Conservation (phyloP, 2,797 vertebrate species). For the Myripristis murdjan region DNA sequence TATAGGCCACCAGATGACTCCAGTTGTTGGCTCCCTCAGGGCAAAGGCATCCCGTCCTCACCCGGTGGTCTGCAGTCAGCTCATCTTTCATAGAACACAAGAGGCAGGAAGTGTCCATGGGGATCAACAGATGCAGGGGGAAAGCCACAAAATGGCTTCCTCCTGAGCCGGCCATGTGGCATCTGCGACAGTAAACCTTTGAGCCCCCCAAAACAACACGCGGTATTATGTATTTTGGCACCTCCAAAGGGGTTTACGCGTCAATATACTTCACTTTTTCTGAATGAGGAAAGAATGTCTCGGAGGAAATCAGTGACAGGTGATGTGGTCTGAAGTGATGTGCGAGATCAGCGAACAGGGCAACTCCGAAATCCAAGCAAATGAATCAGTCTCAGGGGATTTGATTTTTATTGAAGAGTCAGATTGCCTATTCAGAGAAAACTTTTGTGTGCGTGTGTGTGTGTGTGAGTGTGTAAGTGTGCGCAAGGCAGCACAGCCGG, state of each 20-base stretch:
- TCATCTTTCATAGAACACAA: slow-evolving; percentile 80
- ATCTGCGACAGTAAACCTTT: slow-evolving; percentile 50
- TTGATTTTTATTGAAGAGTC: slow-evolving; percentile 29
- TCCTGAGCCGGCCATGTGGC: slow-evolving; percentile 59
- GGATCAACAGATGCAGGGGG: slow-evolving; percentile 73
- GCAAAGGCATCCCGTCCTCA: slow-evolving; percentile 63
- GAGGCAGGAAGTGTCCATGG: slow-evolving; percentile 71
- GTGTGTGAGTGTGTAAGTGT: too few species aligned
- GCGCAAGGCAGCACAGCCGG: slow-evolving; percentile 21
- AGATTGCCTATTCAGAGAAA: slow-evolving; percentile 50
- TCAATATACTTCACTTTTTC: background rate
- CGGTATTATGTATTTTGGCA: slow-evolving; percentile 11
- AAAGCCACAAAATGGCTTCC: slow-evolving; percentile 72
- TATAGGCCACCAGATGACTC: slow-evolving; percentile 75
- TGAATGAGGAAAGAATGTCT: background rate
- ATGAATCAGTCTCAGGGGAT: slow-evolving; percentile 30
- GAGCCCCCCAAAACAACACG: slow-evolving; percentile 51
- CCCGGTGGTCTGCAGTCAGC: slow-evolving; percentile 81
- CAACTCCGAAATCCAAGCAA: slow-evolving; percentile 9
- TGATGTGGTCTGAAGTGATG: background rate
- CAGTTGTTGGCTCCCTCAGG: slow-evolving; percentile 70
- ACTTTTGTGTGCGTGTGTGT: slow-evolving; percentile 39
- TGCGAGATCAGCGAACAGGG: slow-evolving; percentile 1
- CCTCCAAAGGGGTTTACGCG: slow-evolving; percentile 1
- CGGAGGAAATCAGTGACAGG: slow-evolving; percentile 13